Base-by-base conservation (phyloP, 2,888 invertebrate genomes). In the Magallana nippona region DNA sequence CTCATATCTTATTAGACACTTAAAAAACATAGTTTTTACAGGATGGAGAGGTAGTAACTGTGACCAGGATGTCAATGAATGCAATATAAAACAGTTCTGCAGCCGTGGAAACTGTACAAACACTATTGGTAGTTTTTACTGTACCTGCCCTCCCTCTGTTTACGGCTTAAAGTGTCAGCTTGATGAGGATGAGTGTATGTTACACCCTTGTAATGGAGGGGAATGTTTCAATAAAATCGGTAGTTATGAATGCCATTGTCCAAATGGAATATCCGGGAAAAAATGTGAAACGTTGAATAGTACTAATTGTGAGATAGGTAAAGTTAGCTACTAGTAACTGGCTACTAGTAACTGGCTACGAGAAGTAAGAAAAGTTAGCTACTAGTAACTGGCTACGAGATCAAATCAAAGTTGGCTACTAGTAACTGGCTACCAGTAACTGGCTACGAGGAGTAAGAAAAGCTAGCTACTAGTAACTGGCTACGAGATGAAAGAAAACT, bases 111-210 rank as follows among this genome's bases (percentile, higher is more conserved):
- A 10, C 2, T 80, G 80, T 80, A 56, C 32, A 58, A 80, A 80
- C 56, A 80, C 80, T 22, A 11, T 11, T 56, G 80, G 80, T 32
- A 58, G 58, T 80, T 80, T 80, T 10, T 22, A 80, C 3, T 80
- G 80, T 32, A 55, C 55, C n/a, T 78, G 78, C 19, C 78, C 55
- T 13, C 8, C 78, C 1, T 55, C 55, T 63, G 78, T 82, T 17
- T 79, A 79, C 19, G 84, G 84, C 17, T 22, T 19, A 32, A 60
- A 60, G 0, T 84, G 84, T 58, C 77, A 82, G 27, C 62, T 22
- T 11, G 84, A 84, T 58, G 58, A 27, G 15, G 58, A 84, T 77
- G 84, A 84, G 77, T 84, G 84, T 71, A 32, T 58, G 44, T 1
- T 19, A 11, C 32, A 62, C 0, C 63, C 62, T 2, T 60, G 78